Percentiles rank a stretch among this genome's conserved stretches.
These are phyloP conservation scores for Chaunax sp. DNA, from an alignment of 2,797 vertebrate species.

Conservation along the genomic window DNA sequence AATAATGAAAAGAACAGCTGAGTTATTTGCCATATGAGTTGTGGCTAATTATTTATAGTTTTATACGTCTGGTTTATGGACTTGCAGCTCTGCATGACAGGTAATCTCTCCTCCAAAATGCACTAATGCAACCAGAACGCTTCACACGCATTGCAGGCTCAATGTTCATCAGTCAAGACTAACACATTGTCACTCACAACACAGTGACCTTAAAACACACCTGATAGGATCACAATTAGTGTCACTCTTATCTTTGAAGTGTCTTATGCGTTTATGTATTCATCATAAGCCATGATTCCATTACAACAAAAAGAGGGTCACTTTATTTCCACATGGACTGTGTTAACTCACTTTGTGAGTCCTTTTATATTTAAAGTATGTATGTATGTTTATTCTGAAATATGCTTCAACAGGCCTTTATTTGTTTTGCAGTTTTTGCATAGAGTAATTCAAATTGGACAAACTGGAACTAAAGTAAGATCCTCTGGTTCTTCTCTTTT, in stretches of 20 bases:
- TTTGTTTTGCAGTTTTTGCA: not conserved
- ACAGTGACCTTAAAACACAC: too few relatives aligned
- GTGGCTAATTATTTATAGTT: constrained; percentile 15
- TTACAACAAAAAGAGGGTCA: too few relatives aligned
- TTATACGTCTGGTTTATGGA: not conserved
- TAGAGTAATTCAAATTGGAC: not conserved
- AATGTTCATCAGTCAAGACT: too few relatives aligned
- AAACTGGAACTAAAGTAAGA: not conserved
- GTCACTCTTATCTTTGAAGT: too few relatives aligned
- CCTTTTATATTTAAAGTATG: too few relatives aligned
- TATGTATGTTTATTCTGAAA: not conserved
- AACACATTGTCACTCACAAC: too few relatives aligned
- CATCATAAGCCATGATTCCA: too few relatives aligned
- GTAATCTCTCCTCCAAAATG: not conserved
- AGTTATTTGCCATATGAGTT: constrained; percentile 28
- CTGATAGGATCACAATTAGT: too few relatives aligned
- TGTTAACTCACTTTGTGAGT: too few relatives aligned
- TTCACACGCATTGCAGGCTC: not conserved
- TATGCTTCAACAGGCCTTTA: not conserved
- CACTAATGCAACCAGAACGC: not conserved
- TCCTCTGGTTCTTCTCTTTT: too few relatives aligned
- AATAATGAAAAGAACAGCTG: constrained; percentile 40
- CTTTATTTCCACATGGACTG: too few relatives aligned
- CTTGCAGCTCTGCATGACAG: not conserved
- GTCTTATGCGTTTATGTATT: too few relatives aligned